phyloP scores from a whole-genome alignment of 2,113 vertebrate species.

The Formicarius rufipectus region DNA sequence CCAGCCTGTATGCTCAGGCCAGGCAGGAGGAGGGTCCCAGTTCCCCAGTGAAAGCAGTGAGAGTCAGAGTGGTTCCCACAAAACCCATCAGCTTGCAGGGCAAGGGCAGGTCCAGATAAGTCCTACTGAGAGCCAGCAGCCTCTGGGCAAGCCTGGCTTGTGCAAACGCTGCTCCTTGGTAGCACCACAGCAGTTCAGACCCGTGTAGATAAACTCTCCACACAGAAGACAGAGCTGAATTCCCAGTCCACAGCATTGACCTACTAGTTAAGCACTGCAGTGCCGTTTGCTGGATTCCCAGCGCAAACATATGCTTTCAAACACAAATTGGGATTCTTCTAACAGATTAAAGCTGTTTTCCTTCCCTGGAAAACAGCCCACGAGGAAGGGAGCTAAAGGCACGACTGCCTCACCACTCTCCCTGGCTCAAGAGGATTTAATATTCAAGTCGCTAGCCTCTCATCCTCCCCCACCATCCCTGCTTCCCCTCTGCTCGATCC shows the following conservation, averaged over 20 bases:
- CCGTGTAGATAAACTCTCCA: neutral
- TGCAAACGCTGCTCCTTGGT: neutral
- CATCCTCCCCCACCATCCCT: neutral
- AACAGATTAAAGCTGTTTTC: constrained; percentile 49
- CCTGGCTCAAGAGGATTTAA: constrained; percentile 36
- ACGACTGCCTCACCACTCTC: neutral
- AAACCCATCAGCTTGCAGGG: neutral
- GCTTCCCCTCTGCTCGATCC: neutral
- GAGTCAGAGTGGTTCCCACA: accelerated
- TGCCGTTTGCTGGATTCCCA: constrained; percentile 28
- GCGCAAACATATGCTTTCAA: constrained; percentile 46
- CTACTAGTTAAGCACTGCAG: constrained; percentile 49
- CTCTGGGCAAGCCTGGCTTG: accelerated
- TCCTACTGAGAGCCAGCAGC: neutral
- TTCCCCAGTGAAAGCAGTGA: neutral
- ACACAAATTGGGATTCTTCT: constrained; percentile 44
- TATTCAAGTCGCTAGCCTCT: neutral
- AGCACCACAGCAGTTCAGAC: neutral
- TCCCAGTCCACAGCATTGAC: constrained; percentile 31
- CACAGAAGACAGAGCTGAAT: neutral
- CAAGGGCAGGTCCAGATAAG: accelerated
- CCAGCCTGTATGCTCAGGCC: neutral
- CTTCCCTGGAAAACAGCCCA: constrained; percentile 42
- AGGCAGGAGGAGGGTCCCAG: accelerated
- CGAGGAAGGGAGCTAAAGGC: neutral